phyloP scores from a whole-genome alignment of 2,797 vertebrate genomes.

The Aphelocoma californica region DNA sequence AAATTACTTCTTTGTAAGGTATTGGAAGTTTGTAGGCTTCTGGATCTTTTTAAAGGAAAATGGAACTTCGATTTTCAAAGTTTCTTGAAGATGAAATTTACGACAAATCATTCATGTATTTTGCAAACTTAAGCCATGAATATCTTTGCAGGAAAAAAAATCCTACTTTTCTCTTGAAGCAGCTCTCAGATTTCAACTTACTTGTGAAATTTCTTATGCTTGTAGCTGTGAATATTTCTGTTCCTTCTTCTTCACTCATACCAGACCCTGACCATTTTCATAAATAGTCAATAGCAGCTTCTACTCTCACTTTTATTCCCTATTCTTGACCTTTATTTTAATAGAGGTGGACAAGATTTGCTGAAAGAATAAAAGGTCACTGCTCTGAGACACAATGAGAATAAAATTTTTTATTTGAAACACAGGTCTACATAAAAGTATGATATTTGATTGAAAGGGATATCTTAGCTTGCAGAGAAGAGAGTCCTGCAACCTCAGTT shows the following conservation, averaged over 20 bases:
- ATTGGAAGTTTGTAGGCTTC: not conserved
- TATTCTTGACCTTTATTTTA: not conserved
- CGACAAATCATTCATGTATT: not conserved
- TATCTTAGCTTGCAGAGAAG: not conserved
- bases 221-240: not conserved
- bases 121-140: not conserved
- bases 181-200: not conserved
- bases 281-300: not conserved
- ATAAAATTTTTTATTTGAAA: not conserved
- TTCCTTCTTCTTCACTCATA: not conserved
- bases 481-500: not conserved
- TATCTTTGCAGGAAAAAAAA: not conserved
- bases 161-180: not conserved
- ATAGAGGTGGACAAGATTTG: not conserved
- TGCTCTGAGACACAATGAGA: not conserved
- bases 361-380: not conserved
- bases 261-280: not conserved
- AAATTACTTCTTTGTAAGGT: not conserved
- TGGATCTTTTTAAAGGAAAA: not conserved
- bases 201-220: not conserved
- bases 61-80: not conserved
- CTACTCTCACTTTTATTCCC: not conserved
- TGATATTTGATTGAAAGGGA: not conserved
- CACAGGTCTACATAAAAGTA: not conserved
- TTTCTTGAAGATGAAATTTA: not conserved